phyloP scores from a whole-genome alignment of 2,888 invertebrate genomes.

The Aporophyla nigra region DNA sequence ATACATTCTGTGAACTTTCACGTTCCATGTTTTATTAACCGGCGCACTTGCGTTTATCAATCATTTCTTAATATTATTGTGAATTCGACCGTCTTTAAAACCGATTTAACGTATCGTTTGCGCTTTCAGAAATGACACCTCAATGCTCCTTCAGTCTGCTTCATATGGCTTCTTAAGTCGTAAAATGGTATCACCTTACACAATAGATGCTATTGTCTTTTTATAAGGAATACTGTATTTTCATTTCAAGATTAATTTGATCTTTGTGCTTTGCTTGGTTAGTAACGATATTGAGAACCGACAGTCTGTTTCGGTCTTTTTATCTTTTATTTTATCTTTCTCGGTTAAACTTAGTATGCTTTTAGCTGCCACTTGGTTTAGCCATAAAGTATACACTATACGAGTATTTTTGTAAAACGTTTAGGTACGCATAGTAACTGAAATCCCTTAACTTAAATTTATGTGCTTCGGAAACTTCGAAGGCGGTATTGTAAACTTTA shows the following conservation, averaged over 20 bases:
- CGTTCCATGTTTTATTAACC: conserved; percentile 65
- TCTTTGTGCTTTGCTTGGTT: conserved; percentile 68
- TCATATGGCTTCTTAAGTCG: conserved; percentile 89
- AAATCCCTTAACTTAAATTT: conserved; percentile 44
- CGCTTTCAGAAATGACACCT: conserved; percentile 86
- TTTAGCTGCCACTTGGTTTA: conserved; percentile 30
- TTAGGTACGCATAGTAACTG: conserved; percentile 26
- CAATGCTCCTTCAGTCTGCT: conserved; percentile 81
- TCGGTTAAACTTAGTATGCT: conserved; percentile 3
- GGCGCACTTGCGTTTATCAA: conserved; percentile 53
- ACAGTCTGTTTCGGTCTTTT: conserved; percentile 5
- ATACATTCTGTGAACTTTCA: conserved; percentile 75
- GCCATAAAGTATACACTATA: conserved; percentile 52
- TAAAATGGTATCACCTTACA: conserved; percentile 88
- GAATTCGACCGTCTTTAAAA: conserved; percentile 70
- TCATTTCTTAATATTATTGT: conserved; percentile 61
- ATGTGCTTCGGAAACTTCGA: conserved; percentile 49
- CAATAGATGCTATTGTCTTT: conserved; percentile 88
- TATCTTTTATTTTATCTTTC: not conserved
- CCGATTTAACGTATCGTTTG: conserved; percentile 80
- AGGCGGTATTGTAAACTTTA: conserved; percentile 54
- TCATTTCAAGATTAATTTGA: conserved; percentile 74
- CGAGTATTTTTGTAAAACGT: conserved; percentile 41
- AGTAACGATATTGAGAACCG: conserved; percentile 33
- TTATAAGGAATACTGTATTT: conserved; percentile 78